Evolutionary conservation across 2,797 vertebrate genomes (phyloP), one percentile per base, ranked within the genome.

Genomic region (Hypotaenidia philippensis): DNA sequence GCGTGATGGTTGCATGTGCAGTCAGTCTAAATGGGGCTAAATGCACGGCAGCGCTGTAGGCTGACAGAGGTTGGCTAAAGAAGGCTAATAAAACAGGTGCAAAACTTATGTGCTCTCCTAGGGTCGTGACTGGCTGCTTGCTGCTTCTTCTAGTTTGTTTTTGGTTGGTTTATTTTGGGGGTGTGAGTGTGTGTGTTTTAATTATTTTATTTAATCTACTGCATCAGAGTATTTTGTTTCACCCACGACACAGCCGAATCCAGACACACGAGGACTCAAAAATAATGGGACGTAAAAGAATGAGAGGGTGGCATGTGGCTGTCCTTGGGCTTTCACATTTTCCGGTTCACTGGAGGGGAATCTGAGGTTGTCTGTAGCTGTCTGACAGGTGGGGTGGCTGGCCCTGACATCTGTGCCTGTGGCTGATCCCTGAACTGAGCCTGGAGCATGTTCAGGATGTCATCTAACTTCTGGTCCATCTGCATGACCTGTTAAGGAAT

Each of bases 381-480:
- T 22, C 64, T 80, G 66, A 20, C 61, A 68, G 85, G 85, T 65
- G 92, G 72, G 32, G 66, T 69, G 78, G 71, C 70, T 57, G 85
- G 36, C 19, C 57, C 55, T n/a, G 95, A 77, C 47, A 80, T 65
- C 89, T 89, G 59, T 27, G 79, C 81, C 68, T 56, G 72, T 44
- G 75, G 60, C 45, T 71, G 85, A 50, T 93, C 90, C 66, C 57
- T 32, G 11, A 93, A 69, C 56, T 95, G 96, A 86, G 70, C 76
- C 49, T 83, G 94, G 27, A 97, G 97, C 0, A 0, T 59, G 47
- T 69, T 89, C 94, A 97, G 92, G 94, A 97, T 95, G 68, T 94
- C 95, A 52, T 96, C 90, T 31, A 97, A 83, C 94, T 97, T 97
- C 87, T 96, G 97, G 74, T 97, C 96, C 77, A 97, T 96, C 87